phyloP scores from a whole-genome alignment of 2,113 vertebrate species.

The Stomatorhinus ivindoensis region DNA sequence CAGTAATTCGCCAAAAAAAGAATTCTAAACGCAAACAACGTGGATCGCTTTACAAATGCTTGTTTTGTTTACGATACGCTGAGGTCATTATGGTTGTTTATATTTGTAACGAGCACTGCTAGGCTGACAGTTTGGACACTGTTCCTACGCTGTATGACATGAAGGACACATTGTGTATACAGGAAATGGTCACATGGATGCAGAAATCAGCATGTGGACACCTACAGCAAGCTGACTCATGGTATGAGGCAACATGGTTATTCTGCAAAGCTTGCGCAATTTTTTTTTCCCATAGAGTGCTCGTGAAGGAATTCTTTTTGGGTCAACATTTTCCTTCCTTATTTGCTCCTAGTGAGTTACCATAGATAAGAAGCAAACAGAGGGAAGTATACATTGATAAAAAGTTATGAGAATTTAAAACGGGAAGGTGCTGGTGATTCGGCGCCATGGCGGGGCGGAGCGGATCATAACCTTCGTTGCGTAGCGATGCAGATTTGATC shows the following conservation, averaged over 20 bases:
- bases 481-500: neutral
- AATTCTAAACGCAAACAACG: neutral
- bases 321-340: neutral
- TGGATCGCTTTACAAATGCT: neutral
- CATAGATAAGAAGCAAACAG: neutral
- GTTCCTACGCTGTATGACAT: neutral
- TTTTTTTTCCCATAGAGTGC: conserved; percentile 42
- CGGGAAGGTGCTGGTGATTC: neutral
- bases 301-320: conserved; percentile 36
- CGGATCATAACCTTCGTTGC: neutral
- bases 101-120: neutral
- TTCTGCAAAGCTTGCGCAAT: neutral
- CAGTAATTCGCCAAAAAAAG: neutral
- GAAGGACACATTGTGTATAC: neutral
- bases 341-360: neutral
- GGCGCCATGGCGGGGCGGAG: neutral
- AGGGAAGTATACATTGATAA: neutral
- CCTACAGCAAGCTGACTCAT: neutral
- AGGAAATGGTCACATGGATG: neutral
- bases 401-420: neutral
- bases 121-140: neutral
- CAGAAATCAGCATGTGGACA: neutral
- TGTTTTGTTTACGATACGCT: neutral
- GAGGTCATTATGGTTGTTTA: neutral
- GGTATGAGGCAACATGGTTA: neutral